Base-by-base conservation (phyloP, 2,888 invertebrate genomes). In the Yponomeuta evonymella region DNA sequence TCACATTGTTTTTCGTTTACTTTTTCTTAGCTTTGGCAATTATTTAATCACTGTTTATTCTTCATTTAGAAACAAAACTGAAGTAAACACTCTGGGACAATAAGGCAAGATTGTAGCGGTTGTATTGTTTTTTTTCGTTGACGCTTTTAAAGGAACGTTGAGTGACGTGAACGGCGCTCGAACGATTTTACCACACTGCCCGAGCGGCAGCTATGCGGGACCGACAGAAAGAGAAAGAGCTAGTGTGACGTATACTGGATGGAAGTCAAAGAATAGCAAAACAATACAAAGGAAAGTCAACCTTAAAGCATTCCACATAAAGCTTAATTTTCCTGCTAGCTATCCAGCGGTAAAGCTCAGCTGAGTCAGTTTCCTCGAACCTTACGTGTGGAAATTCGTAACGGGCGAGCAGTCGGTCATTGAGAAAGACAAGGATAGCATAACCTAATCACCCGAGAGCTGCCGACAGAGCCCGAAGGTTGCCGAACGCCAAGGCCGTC, bases 161-260 rank as follows among this genome's bases (percentile, higher is more conserved):
- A 76, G 77, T 78, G 76, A 80, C 82, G 81, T 79, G 79, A 84
- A 82, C 80, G 77, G 79, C 79, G 77, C 78, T 79, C 79, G 83
- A 87, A 81, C 81, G 86, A 84, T 86, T 83, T 85, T 82, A 85
- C 87, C 82, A 87, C 88, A 91, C 91, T 91, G 86, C 81, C 84
- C 80, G 81, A 80, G 43, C 84, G 86, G 88, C 88, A 89, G 85
- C 86, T 86, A 88, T 85, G 84, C 82, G 82, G 79, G 81, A 84
- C 84, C 75, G 85, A 79, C 81, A 84, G 87, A 88, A 89, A 90
- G 90, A 90, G 91, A 92, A 86, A 89, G 89, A 91, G 85, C 83
- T 83, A 80, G 74, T 77, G 75, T 83, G 81, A 82, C 84, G 85
- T 82, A 81, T 82, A 81, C 76, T 76, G 75, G 77, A 80, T 76